Percentiles rank a stretch among this genome's conserved stretches.
These are phyloP conservation scores for Paradoxurus hermaphroditus DNA, from an alignment of 2,113 vertebrate genomes.

Conservation along the genomic window DNA sequence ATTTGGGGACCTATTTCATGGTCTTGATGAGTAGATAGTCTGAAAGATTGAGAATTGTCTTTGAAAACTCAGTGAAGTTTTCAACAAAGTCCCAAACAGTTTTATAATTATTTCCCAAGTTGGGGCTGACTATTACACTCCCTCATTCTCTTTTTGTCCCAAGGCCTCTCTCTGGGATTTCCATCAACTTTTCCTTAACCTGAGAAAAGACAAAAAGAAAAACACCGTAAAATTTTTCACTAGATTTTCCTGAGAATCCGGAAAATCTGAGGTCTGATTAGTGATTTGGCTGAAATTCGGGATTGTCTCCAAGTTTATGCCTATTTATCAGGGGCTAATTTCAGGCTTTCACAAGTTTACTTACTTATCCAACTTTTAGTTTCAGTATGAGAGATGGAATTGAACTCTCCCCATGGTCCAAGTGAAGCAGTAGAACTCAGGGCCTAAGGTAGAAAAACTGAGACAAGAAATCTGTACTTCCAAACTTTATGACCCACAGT, in stretches of 20 bases:
- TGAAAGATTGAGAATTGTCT: background rate
- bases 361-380: conserved; percentile 20
- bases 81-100: background rate
- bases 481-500: background rate
- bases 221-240: background rate
- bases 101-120: background rate
- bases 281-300: background rate
- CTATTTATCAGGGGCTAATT: background rate
- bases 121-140: background rate
- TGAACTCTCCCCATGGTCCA: background rate
- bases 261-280: background rate
- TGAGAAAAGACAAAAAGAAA: conserved; percentile 1
- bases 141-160: background rate
- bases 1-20: background rate
- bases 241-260: background rate
- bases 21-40: background rate
- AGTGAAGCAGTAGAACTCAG: background rate
- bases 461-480: background rate
- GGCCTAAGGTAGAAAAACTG: background rate
- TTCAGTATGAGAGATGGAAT: background rate
- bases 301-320: background rate
- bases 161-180: background rate
- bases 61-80: background rate
- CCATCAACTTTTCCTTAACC: background rate
- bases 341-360: background rate